Conservation (phyloP, 1,140 invertebrate species). For the Sycophila sp. region DNA sequence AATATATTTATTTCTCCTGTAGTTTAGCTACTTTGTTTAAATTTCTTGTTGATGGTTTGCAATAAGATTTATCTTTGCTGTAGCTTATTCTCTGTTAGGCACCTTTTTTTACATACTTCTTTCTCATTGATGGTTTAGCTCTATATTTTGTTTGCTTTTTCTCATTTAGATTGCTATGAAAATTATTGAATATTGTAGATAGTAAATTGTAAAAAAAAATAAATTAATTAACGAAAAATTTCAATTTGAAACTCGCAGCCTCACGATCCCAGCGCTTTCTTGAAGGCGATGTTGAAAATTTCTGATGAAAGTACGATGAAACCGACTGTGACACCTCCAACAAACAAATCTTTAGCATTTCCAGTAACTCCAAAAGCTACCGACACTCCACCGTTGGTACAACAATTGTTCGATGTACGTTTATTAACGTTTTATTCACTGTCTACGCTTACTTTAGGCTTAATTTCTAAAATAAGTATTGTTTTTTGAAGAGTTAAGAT, state of each 20-base stretch:
- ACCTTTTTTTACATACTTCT: background rate
- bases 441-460: background rate
- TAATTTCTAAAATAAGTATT: too few species aligned
- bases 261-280: slow-evolving; percentile 61
- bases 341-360: slow-evolving; percentile 42
- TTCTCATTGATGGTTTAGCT: background rate
- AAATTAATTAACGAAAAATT: slow-evolving; percentile 20
- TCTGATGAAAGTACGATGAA: slow-evolving; percentile 50
- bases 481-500: too few species aligned
- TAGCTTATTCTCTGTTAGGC: too few species aligned
- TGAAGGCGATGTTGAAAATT: slow-evolving; percentile 62
- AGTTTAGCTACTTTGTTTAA: too few species aligned
- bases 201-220: slow-evolving; percentile 15
- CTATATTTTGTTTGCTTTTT: background rate
- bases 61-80: too few species aligned
- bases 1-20: too few species aligned
- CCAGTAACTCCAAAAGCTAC: slow-evolving; percentile 41
- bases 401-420: slow-evolving; percentile 61
- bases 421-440: slow-evolving; percentile 5
- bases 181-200: background rate
- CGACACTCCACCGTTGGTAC: slow-evolving; percentile 57
- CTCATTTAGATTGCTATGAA: background rate
- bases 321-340: slow-evolving; percentile 19
- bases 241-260: slow-evolving; percentile 44
- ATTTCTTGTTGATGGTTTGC: too few species aligned